Evolutionary conservation across 2,113 vertebrate species (phyloP), one percentile per base, ranked within the genome.

Genomic region (Callopanchax toddi): DNA sequence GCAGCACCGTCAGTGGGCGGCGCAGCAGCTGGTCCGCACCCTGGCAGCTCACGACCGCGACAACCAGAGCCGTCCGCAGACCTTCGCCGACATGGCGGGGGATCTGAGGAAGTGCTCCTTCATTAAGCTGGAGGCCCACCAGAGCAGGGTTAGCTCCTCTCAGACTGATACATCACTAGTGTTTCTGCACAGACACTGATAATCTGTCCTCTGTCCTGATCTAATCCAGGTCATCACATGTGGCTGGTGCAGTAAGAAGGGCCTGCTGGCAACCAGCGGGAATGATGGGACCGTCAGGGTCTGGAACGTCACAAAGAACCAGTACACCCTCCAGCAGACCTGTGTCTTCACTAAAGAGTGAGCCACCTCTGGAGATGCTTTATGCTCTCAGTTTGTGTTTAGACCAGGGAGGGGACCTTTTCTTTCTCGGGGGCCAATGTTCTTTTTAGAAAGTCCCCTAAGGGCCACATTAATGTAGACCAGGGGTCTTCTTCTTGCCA

Each of bases 1-100:
- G 0, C 96, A 98, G 83, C 97, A 99, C 71, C 94, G 97, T 8
- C 97, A 99, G 86, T 99, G 97, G 97, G 97, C 96, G 3, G 95
- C 97, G 8, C 97, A 99, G 89, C 97, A 99, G 82, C 92, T 99
- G 13, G 96, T 99, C 20, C 92, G 95, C 53, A 95, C 97, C 4
- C 92, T 99, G 22, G 97, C 97, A 1, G 97, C 97, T 1, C 97
- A 99, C 0, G 97, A 99, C 81, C 94, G 97, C 0, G 97, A 99
- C 89, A 97, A 96, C 91, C 97, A 98, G 69, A 94, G 82, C 71
- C 86, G 87, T 37, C 96, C 96, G 1, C 96, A 97, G 86, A 99
- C 96, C 39, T 95, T 97, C 0, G 97, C 96, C 0, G 97, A 99
- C 82, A 95, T 99, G 95, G 94, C 94, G 10, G 96, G 97, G 50